These are phyloP conservation scores for Monochamus saltuarius DNA, from an alignment of 1,140 invertebrate species.

Conservation along the genomic window DNA sequence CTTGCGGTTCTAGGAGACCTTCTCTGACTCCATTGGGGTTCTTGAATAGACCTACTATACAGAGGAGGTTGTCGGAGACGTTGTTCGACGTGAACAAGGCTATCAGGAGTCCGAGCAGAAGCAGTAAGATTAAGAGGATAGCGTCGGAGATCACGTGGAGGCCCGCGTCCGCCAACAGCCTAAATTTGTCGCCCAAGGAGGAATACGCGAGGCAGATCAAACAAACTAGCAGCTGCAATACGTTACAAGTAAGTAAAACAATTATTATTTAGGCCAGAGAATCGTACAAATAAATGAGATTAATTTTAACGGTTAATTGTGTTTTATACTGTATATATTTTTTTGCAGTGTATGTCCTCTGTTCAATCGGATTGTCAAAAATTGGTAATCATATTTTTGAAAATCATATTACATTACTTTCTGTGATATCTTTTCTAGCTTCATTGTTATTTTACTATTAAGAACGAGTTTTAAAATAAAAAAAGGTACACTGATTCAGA, in stretches of 20 bases:
- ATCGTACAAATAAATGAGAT: no score
- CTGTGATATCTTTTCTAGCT: no score
- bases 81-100: constrained; percentile 56
- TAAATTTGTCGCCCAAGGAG: constrained; percentile 36
- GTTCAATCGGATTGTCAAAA: no score
- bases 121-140: constrained; percentile 52
- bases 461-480: no score
- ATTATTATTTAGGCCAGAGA: no score
- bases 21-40: constrained; percentile 67
- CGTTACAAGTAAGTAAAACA: constrained; percentile 56
- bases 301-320: no score
- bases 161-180: constrained; percentile 42
- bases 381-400: no score
- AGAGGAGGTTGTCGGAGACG: constrained; percentile 66
- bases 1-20: constrained; percentile 70
- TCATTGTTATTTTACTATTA: no score
- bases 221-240: constrained; percentile 38
- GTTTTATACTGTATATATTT: no score
- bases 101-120: constrained; percentile 42
- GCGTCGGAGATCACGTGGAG: constrained; percentile 52
- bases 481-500: no score
- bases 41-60: constrained; percentile 61
- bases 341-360: no score
- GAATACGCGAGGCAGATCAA: constrained; percentile 26
- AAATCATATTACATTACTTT: no score